Base-by-base conservation (phyloP, 2,797 vertebrate species). In the Pogoniulus pusillus region DNA sequence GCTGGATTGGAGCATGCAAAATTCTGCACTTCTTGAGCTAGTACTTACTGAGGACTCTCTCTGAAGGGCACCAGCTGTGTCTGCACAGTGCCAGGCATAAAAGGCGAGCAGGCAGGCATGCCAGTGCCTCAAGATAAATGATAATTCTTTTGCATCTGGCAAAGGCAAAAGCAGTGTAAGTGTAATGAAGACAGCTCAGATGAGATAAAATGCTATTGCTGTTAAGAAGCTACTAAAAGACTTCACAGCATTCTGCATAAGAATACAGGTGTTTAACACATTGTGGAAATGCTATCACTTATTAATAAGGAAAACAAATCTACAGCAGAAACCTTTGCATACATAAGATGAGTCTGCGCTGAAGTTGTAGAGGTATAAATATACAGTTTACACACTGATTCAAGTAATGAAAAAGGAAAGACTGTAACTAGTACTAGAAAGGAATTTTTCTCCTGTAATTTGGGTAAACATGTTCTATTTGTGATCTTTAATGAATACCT, bases 401-500 rank as follows among this genome's bases (percentile, higher is more conserved):
- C 37, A 55, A 81, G 45, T 26, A 65, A 54, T 66, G 39, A 34
- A 66, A 93, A 88, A 70, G 12, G 20, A 51, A 74, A 9, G 41
- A 37, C 23, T n/a, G 30, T 60, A 68, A 32, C 29, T 43, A 30
- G 37, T 75, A 39, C 5, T 19, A 66, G 47, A 32, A 54, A 87
- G 69, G 23, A 7, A 53, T 79, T 82, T 90, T 72, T 71, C 35
- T 20, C 15, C 13, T 32, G 15, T 62, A 73, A 72, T 73, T 90
- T 79, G 15, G 63, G 27, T 47, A 62, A 77, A 68, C 37, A 32
- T 20, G 2, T 90, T 93, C 64, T 87, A 32, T 35, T 79, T 16
- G 35, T 82, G 22, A 49, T 87, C 49, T 90, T 92, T 88, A 62
- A 92, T 92, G 41, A 94, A 64, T 62, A 45, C 24, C 16, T 87